Evolutionary conservation across 2,113 vertebrate species (phyloP).

Genomic region (Fregata magnificens): DNA sequence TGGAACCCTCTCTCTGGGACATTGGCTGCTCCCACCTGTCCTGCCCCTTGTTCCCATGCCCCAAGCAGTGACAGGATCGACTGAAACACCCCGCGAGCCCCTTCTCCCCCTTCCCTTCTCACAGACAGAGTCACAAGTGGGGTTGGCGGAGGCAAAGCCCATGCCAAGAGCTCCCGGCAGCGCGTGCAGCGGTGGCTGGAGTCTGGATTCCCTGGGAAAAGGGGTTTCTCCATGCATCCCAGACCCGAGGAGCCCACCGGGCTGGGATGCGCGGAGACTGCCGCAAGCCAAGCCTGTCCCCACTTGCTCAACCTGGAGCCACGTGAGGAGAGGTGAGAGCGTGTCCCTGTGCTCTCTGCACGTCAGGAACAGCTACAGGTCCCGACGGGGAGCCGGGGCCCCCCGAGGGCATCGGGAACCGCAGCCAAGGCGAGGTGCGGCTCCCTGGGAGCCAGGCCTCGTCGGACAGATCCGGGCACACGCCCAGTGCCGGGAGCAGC

Average conservation of each 20-base stretch:
- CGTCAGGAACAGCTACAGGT: slow-evolving; percentile 32
- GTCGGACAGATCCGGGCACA: slow-evolving; percentile 7
- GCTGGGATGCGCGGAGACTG: background rate
- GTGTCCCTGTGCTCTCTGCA: slow-evolving; percentile 1
- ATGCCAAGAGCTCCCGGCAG: background rate
- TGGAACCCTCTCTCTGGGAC: background rate
- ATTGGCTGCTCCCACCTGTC: accelerated
- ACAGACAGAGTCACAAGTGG: accelerated
- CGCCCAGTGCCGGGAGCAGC: background rate
- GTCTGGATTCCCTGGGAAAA: background rate
- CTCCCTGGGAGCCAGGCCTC: slow-evolving; percentile 16
- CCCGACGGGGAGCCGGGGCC: background rate
- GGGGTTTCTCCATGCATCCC: background rate
- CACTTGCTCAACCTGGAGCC: background rate
- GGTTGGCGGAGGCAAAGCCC: background rate
- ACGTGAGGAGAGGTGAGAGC: background rate
- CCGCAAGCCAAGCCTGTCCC: background rate
- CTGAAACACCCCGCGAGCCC: accelerated
- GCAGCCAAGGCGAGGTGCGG: slow-evolving; percentile 19
- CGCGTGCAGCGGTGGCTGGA: accelerated
- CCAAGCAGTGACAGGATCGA: accelerated
- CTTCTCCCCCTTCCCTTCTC: background rate
- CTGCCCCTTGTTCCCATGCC: background rate
- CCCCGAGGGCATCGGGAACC: background rate
- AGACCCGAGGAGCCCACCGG: accelerated